These are phyloP conservation scores for Apamea crenata DNA, from an alignment of 2,888 invertebrate species.

Conservation along the genomic window DNA sequence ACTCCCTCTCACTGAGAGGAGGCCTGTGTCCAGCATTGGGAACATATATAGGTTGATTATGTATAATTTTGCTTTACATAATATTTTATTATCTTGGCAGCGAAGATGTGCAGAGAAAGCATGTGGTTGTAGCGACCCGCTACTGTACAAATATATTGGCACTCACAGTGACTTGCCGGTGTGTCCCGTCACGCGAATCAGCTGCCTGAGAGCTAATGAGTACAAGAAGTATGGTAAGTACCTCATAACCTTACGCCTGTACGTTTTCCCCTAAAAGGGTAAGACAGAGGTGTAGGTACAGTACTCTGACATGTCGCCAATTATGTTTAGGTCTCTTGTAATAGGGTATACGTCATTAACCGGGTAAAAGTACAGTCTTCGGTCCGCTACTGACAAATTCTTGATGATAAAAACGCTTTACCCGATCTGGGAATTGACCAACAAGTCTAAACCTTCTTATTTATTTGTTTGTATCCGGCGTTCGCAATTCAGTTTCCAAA, in stretches of 20 bases:
- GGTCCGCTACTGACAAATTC: neutral
- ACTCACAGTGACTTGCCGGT: constrained; percentile 56
- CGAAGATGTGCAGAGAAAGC: constrained; percentile 75
- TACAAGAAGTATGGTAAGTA: constrained; percentile 53
- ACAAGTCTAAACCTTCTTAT: neutral
- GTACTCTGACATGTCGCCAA: neutral
- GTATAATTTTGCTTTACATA: neutral
- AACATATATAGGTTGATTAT: no score
- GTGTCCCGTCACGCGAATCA: constrained; percentile 72
- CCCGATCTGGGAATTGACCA: no score
- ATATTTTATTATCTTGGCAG: constrained; percentile 67
- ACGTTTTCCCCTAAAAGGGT: neutral
- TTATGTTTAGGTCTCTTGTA: neutral
- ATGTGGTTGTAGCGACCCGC: constrained; percentile 82
- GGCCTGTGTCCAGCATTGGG: no score
- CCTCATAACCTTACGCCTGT: neutral
- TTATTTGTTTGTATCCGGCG: neutral
- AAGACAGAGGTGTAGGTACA: no score
- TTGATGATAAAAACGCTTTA: neutral
- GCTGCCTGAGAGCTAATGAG: constrained; percentile 64
- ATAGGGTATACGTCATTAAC: no score
- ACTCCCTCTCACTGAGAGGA: no score
- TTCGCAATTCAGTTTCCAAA: neutral
- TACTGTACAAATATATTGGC: constrained; percentile 39
- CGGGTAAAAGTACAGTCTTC: no score